Base-by-base conservation (phyloP, 2,113 vertebrate genomes). In the Neolamprologus sp. region DNA sequence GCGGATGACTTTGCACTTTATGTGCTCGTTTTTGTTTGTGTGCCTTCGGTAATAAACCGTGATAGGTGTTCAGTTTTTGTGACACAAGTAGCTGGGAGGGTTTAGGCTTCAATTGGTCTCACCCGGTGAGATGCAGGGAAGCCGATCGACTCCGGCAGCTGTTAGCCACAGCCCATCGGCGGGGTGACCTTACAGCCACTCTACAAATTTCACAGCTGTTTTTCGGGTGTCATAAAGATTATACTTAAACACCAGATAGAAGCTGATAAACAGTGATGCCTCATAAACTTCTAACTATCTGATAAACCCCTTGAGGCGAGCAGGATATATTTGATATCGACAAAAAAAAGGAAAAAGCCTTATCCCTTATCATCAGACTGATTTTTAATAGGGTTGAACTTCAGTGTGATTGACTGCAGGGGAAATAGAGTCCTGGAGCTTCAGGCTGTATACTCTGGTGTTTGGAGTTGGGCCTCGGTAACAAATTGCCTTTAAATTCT, bases 131-230 rank as follows among this genome's bases (percentile, higher is more conserved):
- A 65, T 23, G 26, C 26, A 9, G 14, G 53, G 55, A 47, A 49
- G 31, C 45, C 23, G 28, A 78, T 23, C n/a, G 54, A 68, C 92
- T 88, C 55, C 5, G 9, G 85, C 54, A 84, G 89, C 87, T 45
- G 79, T 90, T 90, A 84, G 83, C 85, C 21, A 60, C 86, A 73
- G 83, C 81, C 79, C 83, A 51, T 89, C 83, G 82, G 88, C 83
- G 40, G 88, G 92, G 91, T 92, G 92, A 94, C 92, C 95, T 94
- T 89, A 91, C 65, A 21, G 3, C 65, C 3, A 40, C 83, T 80
- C 87, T 86, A 84, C 85, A 86, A 90, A 86, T 89, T 92, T 92
- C 86, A 84, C 87, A 90, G 90, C 86, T 88, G 91, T 90, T 95
- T 94, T 82, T 83, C 12, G 6, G 78, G 35, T 71, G 84, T 91